Base-by-base conservation (phyloP, 2,888 invertebrate genomes). In the Phyllotreta striolata region DNA sequence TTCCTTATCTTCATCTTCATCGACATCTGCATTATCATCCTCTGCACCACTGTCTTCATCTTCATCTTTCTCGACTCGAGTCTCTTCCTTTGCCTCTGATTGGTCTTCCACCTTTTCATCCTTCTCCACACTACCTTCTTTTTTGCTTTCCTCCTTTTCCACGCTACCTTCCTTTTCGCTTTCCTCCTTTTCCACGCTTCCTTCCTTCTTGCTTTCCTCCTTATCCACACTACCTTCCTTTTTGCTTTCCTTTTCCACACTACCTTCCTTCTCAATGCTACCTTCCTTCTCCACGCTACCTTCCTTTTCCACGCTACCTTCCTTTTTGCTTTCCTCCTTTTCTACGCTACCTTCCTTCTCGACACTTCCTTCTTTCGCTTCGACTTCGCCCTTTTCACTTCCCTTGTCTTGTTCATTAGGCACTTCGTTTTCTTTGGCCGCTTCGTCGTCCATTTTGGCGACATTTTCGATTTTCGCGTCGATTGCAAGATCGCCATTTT, bases 51-150 rank as follows among this genome's bases (percentile, higher is more conserved):
- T 67, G 40, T 67, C 78, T 69, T 72, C 77, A 76, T 67, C 74
- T 79, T 78, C 78, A 55, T 79, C 76, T 56, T 75, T 70, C 61
- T 77, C 77, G n/a, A 78, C 78, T 59, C 81, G 77, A 55, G 76
- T 72, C 62, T 78, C 78, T 56, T 81, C 77, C 55, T 76, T 72
- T 61, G 77, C 77, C 14, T 66, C 64, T 51, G 58, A 24, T 24
- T 24, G 24, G 24, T 24, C 24, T 24, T 24, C 24, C 2, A 24
- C 24, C 24, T 24, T 24, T 3, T 24, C 49, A 38, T 64, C 62
- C 24, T 66, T 62, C 39, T 55, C 63, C 38, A 7, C 44, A 60
- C 62, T 64, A 38, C 64, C 66, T 46, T 64, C 54, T 43, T 70
- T 40, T 39, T 37, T 41, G 8, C 6, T 24, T 10, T 59, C 47